These are phyloP conservation scores for Chionis minor DNA, from an alignment of 2,113 vertebrate genomes.

Conservation along the genomic window DNA sequence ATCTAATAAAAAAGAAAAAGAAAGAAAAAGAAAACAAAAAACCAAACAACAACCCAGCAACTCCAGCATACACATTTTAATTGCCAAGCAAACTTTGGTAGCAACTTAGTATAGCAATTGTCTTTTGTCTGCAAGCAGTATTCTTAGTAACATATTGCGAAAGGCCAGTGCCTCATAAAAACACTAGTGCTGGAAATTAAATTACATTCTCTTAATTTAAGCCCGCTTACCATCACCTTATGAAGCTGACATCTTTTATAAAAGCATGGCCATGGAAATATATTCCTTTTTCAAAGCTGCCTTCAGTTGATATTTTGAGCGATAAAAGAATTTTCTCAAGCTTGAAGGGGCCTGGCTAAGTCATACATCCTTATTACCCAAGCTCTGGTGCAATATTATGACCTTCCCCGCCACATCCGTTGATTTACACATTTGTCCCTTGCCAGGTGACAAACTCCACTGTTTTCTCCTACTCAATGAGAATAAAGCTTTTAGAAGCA, in stretches of 20 bases:
- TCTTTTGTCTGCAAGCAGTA: background rate
- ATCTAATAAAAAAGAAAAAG: background rate
- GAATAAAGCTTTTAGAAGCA: background rate
- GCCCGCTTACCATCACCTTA: background rate
- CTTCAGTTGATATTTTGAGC: background rate
- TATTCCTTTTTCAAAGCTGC: background rate
- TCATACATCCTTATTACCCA: background rate
- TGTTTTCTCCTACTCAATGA: background rate
- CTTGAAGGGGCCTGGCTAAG: background rate
- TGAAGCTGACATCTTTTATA: background rate
- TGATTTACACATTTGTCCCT: background rate
- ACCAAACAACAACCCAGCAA: background rate
- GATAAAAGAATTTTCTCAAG: background rate
- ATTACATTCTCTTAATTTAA: slow-evolving; percentile 14
- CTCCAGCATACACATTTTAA: background rate
- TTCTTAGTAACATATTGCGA: background rate
- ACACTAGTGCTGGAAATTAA: background rate
- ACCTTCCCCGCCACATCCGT: background rate
- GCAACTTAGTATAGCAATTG: background rate
- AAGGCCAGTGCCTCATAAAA: slow-evolving; percentile 11
- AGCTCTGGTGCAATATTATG: background rate
- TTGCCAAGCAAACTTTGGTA: background rate
- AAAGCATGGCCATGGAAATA: background rate
- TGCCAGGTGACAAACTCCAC: background rate
- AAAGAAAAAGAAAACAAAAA: background rate